Conservation (phyloP, 2,797 vertebrate species). For the Spondyliosoma cantharus region DNA sequence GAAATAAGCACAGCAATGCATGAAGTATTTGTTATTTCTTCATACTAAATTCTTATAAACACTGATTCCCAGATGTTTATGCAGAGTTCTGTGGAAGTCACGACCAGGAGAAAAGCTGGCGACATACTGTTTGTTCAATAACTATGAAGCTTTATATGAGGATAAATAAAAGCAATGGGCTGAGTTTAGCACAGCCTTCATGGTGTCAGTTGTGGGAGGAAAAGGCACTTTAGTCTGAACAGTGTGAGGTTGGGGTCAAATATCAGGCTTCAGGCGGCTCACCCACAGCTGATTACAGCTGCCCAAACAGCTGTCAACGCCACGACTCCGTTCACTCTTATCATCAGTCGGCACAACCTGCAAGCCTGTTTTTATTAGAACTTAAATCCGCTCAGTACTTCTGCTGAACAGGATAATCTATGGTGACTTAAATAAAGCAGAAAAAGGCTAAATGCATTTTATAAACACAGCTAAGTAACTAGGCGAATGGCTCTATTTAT, state of each 20-base stretch:
- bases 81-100: background rate
- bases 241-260: constrained; percentile 47
- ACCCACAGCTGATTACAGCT: constrained; percentile 45
- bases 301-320: constrained; percentile 54
- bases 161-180: constrained; percentile 26
- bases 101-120: background rate
- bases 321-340: constrained; percentile 19
- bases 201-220: constrained; percentile 36
- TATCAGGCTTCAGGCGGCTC: constrained; percentile 29
- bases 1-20: background rate
- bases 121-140: background rate
- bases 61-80: background rate
- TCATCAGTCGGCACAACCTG: constrained; percentile 12
- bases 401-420: constrained; percentile 10
- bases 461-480: too few species aligned
- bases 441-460: constrained; percentile 1
- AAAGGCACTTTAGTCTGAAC: constrained; percentile 29
- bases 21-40: background rate
- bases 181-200: constrained; percentile 1
- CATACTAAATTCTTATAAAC: background rate
- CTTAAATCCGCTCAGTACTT: constrained; percentile 22
- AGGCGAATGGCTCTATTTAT: too few species aligned
- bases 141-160: background rate
- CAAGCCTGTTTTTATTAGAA: constrained; percentile 11
- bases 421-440: constrained; percentile 9